Percentiles rank a stretch among this genome's conserved stretches.
Evolutionary conservation across 2,113 vertebrate species (phyloP).

Genomic region (Pseudorasbora parva): DNA sequence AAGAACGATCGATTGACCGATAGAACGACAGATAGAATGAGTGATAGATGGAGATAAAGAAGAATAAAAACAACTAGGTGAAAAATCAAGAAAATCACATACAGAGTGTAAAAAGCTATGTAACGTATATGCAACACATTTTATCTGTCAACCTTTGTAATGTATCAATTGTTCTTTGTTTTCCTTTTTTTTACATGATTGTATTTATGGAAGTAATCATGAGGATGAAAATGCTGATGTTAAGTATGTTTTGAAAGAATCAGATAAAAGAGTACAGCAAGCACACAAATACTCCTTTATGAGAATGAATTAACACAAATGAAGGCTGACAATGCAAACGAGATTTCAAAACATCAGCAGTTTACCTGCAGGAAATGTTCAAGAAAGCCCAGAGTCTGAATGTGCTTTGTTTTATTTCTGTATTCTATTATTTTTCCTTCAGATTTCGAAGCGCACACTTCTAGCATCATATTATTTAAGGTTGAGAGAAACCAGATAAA

Average conservation of each 20-base stretch:
- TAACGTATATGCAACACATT: too few relatives aligned
- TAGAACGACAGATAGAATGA: too few relatives aligned
- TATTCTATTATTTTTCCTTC: background rate
- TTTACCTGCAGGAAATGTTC: background rate
- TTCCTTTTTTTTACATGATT: conserved; percentile 27
- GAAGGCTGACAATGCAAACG: background rate
- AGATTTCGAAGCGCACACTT: background rate
- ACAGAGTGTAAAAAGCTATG: too few relatives aligned
- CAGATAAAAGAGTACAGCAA: too few relatives aligned
- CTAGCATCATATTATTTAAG: conserved; percentile 7
- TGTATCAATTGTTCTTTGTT: background rate
- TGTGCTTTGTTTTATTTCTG: background rate
- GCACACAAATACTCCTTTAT: too few relatives aligned
- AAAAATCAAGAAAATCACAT: too few relatives aligned
- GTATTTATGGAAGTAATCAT: background rate
- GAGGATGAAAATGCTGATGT: background rate
- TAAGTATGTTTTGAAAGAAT: background rate
- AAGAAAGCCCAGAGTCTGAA: background rate
- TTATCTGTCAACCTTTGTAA: background rate
- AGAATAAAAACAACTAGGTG: too few relatives aligned
- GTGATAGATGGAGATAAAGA: too few relatives aligned
- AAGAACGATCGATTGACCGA: too few relatives aligned
- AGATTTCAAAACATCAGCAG: background rate
- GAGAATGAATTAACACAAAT: conserved; percentile 5
- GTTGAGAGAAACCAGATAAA: conserved; percentile 18